phyloP scores from a whole-genome alignment of 2,113 vertebrate genomes.

The Hiodon alosoides region DNA sequence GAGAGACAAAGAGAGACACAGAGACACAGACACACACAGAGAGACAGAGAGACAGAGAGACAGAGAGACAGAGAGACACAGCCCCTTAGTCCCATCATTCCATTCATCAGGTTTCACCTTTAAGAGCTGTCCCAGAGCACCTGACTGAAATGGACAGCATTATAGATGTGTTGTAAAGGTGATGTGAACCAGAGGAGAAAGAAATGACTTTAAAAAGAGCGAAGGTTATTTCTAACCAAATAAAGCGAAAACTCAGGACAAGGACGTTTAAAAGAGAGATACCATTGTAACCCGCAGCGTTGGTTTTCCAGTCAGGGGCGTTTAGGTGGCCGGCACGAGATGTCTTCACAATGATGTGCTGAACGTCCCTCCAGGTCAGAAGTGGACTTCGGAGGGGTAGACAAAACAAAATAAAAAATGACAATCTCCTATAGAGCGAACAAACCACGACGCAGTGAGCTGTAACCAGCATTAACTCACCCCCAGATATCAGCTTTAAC shows the following conservation, averaged over 20 bases:
- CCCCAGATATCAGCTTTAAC: neutral
- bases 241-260: neutral
- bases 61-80: too few relatives aligned
- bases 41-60: too few relatives aligned
- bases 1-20: too few relatives aligned
- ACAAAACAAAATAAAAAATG: too few relatives aligned
- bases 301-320: conserved; percentile 98
- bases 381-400: conserved; percentile 64
- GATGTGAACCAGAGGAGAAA: too few relatives aligned
- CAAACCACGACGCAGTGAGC: neutral
- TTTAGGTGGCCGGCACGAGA: conserved; percentile 93
- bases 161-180: too few relatives aligned
- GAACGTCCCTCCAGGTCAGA: conserved; percentile 94
- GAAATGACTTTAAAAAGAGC: too few relatives aligned
- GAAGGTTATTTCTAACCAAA: neutral
- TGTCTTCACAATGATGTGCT: conserved; percentile 97
- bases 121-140: too few relatives aligned
- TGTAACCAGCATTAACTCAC: neutral
- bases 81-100: too few relatives aligned
- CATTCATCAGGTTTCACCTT: too few relatives aligned
- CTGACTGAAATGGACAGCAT: too few relatives aligned
- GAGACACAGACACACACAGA: too few relatives aligned
- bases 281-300: conserved; percentile 98
- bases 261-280: conserved; percentile 37
- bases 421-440: neutral